A percentile compares a stretch with the other conserved stretches of the same genome.
Evolutionary conservation across 2,113 vertebrate genomes (phyloP).

Genomic region (Pristiophorus japonicus): DNA sequence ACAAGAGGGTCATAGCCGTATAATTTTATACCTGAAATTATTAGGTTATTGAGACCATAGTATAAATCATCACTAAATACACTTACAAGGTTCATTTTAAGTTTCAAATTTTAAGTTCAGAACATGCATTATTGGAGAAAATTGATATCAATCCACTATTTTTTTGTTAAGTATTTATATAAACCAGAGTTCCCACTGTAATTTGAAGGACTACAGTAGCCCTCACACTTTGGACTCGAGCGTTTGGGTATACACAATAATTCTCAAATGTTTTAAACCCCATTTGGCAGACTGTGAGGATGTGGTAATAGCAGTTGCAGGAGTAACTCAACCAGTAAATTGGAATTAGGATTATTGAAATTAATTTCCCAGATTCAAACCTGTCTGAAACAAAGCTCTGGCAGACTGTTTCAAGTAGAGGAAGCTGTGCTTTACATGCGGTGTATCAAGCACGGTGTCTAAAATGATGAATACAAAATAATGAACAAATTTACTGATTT

Average conservation of each 20-base stretch:
- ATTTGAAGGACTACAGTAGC: background rate
- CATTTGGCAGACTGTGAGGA: background rate
- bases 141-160: background rate
- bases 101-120: background rate
- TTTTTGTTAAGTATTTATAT: background rate
- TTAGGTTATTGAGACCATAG: background rate
- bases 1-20: background rate
- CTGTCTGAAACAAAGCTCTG: background rate
- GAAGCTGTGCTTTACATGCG: background rate
- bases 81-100: background rate
- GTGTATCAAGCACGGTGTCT: background rate
- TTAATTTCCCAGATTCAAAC: background rate
- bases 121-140: background rate
- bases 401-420: background rate
- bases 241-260: background rate
- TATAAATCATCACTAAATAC: background rate
- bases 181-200: background rate
- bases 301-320: background rate
- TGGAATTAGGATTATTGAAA: background rate
- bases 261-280: background rate
- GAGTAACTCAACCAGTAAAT: background rate
- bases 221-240: background rate
- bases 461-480: background rate
- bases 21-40: background rate
- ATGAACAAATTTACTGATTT: background rate